Base-by-base conservation (phyloP, 2,888 invertebrate genomes). In the Heliconius cydno region DNA sequence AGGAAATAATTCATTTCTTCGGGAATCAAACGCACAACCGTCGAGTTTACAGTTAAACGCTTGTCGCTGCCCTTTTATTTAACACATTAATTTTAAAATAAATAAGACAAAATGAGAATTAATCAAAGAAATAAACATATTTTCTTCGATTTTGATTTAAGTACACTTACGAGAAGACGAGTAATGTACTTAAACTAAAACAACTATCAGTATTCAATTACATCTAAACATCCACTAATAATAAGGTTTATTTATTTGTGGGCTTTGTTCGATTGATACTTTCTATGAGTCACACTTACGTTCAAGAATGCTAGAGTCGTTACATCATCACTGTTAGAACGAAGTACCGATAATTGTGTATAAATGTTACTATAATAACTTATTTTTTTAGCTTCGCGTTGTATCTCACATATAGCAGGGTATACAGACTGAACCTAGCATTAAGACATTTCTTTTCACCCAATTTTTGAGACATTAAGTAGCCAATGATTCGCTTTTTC, bases 201-300 rank as follows among this genome's bases (percentile, higher is more conserved):
- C n/a, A 60, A 4, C n/a, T 60, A 60, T 60, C n/a, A 60, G 10
- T n/a, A 38, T n/a, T 41, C 41, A 46, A 41, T 46, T 22, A 25
- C 25, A 71, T 71, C 7, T 46, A 73, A 34, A 60, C 13, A 28
- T 15, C 46, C n/a, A 60, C 12, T 57, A 65, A 73, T 78, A 78
- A 73, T 66, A 52, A 78, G 19, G 19, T 15, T n/a, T 70, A 68
- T 71, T 71, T 67, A 73, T 79, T 79, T 79, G 38, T 65, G 80
- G 70, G 38, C 73, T 77, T 77, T 77, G 79, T 79, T 77, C 71
- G 68, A 72, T 72, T 65, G 71, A 77, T 70, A 77, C 34, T 75
- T 73, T 60, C 68, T 60, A 34, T 80, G 77, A 80, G 70, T 80
- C 80, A 80, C 74, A n/a, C 41, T 63, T 67, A 74, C 80, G 70